Percentiles rank a stretch among this genome's conserved stretches.
Evolutionary conservation across 2,113 vertebrate species (phyloP).

Genomic region (Lepidothrix coronata): DNA sequence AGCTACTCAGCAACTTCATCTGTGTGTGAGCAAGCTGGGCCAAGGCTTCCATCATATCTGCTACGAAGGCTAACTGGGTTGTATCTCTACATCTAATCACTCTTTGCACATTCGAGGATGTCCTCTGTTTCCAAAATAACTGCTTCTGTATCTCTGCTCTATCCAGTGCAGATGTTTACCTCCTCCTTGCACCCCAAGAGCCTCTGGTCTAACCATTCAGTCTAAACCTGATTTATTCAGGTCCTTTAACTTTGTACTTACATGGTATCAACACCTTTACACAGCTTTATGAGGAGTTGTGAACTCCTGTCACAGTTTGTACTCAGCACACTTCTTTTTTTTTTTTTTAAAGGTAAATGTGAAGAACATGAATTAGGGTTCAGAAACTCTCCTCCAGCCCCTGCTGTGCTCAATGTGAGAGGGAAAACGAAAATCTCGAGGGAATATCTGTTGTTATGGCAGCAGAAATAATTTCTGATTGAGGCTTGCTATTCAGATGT

Average conservation of each 20-base stretch:
- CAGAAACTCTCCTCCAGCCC: not conserved
- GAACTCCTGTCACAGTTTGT: not conserved
- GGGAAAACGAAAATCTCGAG: not conserved
- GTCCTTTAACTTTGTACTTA: not conserved
- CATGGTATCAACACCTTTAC: not conserved
- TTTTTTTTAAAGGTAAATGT: not conserved
- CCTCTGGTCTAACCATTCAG: not conserved
- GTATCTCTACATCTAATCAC: not conserved
- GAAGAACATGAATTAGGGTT: not conserved
- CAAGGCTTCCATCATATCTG: not conserved
- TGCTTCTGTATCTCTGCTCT: not conserved
- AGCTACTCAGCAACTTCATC: not conserved
- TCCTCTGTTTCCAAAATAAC: not conserved
- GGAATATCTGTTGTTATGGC: not conserved
- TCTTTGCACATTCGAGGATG: not conserved
- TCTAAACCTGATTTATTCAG: not conserved
- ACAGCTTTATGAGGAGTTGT: not conserved
- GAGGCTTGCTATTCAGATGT: conserved; percentile 13
- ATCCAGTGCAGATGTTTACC: accelerated
- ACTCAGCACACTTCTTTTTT: not conserved
- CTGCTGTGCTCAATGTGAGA: not conserved
- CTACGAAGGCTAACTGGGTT: not conserved
- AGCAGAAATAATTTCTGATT: conserved; percentile 43
- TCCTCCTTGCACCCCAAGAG: not conserved
- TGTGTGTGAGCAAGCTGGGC: not conserved